These are phyloP conservation scores for Trochalopteron elliotii DNA, from an alignment of 2,113 vertebrate species.

Conservation along the genomic window DNA sequence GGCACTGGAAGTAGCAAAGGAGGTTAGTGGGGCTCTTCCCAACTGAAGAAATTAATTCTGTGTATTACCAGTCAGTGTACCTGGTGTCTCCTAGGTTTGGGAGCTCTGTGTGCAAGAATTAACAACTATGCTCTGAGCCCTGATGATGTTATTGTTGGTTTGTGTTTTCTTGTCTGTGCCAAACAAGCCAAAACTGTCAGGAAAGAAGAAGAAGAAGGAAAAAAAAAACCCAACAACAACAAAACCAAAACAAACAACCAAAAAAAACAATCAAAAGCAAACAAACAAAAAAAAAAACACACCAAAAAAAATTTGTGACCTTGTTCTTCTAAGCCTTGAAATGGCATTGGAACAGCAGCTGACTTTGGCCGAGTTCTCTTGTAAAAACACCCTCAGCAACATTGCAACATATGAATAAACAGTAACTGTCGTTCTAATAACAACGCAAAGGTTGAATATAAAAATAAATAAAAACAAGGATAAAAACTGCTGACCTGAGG, in stretches of 20 bases:
- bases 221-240: too few relatives aligned
- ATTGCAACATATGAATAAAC: constrained; percentile 37
- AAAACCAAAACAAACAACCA: too few relatives aligned
- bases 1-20: not conserved
- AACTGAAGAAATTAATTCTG: not conserved
- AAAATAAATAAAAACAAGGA: constrained; percentile 46
- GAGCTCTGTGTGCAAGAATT: not conserved
- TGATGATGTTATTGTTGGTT: not conserved
- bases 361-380: constrained; percentile 8
- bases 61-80: not conserved
- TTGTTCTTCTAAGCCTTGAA: constrained; percentile 4
- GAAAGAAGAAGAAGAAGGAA: too few relatives aligned
- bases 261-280: too few relatives aligned
- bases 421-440: not conserved
- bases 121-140: not conserved
- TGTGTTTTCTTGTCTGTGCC: not conserved
- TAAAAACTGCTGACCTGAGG: constrained; percentile 3
- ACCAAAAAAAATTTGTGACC: not conserved
- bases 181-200: not conserved
- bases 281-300: too few relatives aligned
- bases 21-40: not conserved
- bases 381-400: constrained; percentile 31
- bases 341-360: not conserved
- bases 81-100: not conserved
- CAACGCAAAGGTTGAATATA: not conserved